Percentiles rank a stretch among this genome's conserved stretches.
These are phyloP conservation scores for Molossus molossus DNA, from an alignment of 2,797 vertebrate species.

Conservation along the genomic window DNA sequence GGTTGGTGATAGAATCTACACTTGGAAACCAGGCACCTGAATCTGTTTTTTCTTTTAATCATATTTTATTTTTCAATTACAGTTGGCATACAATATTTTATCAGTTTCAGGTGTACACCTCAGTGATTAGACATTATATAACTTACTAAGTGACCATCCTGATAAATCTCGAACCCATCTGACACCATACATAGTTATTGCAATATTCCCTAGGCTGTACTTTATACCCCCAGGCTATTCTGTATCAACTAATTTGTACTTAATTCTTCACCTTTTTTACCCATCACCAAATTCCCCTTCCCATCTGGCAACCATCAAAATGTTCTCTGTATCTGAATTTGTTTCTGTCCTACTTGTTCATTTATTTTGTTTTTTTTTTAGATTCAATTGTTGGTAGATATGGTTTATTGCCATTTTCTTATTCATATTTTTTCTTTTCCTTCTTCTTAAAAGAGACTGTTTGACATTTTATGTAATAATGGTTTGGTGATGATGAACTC, in stretches of 20 bases:
- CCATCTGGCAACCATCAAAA: background rate
- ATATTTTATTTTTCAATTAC: background rate
- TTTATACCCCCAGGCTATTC: background rate
- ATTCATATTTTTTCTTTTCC: background rate
- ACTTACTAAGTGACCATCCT: background rate
- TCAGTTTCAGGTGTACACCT: background rate
- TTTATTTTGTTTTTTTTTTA: background rate
- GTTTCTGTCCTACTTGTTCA: background rate
- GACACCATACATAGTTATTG: background rate
- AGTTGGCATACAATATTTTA: background rate
- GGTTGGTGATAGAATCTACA: background rate
- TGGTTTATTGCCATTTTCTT: background rate
- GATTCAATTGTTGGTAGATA: background rate
- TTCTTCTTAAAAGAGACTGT: background rate
- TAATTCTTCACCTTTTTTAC: no score
- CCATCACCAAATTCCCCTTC: background rate
- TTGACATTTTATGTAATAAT: background rate
- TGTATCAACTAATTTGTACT: background rate
- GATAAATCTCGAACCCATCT: background rate
- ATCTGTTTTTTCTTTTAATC: background rate
- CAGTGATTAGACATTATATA: background rate
- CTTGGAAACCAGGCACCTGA: background rate
- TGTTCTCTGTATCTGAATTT: background rate
- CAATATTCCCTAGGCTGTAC: background rate
- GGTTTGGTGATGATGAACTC: background rate